Base-by-base conservation (phyloP, 2,797 vertebrate species). In the Melanotaenia maccullochi region DNA sequence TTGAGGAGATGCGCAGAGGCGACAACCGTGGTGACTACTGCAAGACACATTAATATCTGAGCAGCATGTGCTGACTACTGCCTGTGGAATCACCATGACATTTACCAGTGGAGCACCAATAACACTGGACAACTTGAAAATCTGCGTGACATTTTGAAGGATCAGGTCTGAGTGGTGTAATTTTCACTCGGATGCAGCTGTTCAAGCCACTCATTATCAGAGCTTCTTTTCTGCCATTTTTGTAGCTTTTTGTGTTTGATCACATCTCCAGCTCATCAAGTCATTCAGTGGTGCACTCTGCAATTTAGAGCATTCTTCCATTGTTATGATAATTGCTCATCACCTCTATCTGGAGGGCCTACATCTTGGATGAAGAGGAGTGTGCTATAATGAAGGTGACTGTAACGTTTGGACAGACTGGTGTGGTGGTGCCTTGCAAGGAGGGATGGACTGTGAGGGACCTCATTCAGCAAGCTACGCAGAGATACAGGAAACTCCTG, bases 341-440 rank as follows among this genome's bases (percentile, higher is more conserved):
- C 73, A 25, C 24, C 61, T 9, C 5, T 59, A 58, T 61, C 61
- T 55, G 40, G 56, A 74, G 56, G 70, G 35, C 36, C 71, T 20
- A 49, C 28, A 2, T 35, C 60, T 87, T 86, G 87, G 80, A 85
- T 85, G 81, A 89, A 40, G 73, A 22, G 69, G 73, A 78, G 6
- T 44, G 32, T 4, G 22, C 33, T 13, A 71, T 16, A 6, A 99
- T 99, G 97, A 99, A 99, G 93, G 97, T 98, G 90, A 99, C 97
- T 0, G 97, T 99, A 74, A 96, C 93, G 30, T 99, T 99, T 86
- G 97, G 97, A 74, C 87, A 95, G 89, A 98, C 96, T 0, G 95
- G 96, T 60, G 97, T 99, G 83, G 97, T 99, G 69, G 97, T 99
- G 28, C 97, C 97, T 54, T 98, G 97, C 85, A 96, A 96, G 83